Evolutionary conservation across 2,113 vertebrate species (phyloP).

Genomic region (Oncorhynchus keta): DNA sequence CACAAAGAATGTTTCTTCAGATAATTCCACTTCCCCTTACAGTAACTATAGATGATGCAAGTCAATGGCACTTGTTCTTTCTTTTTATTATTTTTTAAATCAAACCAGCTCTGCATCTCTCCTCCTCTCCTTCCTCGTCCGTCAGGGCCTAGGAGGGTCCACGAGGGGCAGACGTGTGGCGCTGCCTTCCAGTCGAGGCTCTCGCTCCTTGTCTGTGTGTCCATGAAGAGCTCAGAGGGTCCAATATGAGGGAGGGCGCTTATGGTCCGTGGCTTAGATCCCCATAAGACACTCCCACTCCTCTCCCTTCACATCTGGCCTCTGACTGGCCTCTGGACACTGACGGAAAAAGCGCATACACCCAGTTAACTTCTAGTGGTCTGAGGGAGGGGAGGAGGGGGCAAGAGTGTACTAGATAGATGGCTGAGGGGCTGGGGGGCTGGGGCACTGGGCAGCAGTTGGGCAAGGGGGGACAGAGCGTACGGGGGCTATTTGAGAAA

Average conservation of each 20-base stretch:
- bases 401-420: conserved; percentile 7
- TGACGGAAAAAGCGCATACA: conserved; percentile 43
- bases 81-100: neutral
- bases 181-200: neutral
- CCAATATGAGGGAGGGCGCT: neutral
- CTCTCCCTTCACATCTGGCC: conserved; percentile 11
- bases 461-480: conserved; percentile 20
- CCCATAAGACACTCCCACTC: neutral
- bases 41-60: neutral
- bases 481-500: conserved; percentile 14
- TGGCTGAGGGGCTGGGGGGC: conserved; percentile 20
- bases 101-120: conserved; percentile 12
- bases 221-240: neutral
- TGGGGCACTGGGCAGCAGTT: conserved; percentile 24
- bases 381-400: conserved; percentile 3
- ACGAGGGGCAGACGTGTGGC: neutral
- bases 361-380: conserved; percentile 3
- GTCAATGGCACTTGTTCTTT: conserved; percentile 46
- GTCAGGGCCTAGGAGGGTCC: neutral
- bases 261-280: neutral
- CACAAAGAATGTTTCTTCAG: neutral
- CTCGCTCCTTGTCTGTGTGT: neutral
- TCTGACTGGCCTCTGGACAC: conserved; percentile 37
- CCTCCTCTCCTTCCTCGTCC: neutral
- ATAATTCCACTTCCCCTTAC: neutral